phyloP scores from a whole-genome alignment of 2,888 invertebrate genomes.

The Drosophila kuntzei region DNA sequence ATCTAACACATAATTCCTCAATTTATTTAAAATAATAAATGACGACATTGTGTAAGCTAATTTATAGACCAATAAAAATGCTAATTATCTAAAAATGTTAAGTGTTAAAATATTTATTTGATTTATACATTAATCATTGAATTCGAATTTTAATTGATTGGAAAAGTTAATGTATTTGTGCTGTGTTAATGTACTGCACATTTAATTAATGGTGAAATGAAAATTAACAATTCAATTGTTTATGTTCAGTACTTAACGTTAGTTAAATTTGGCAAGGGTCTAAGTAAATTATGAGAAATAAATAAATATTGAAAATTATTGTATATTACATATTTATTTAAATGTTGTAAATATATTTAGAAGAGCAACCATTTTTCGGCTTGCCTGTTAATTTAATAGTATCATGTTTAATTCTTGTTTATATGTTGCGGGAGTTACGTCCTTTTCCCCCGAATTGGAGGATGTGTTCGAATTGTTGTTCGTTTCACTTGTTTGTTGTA shows the following conservation, averaged over 20 bases:
- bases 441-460: background rate
- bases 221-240: too few species aligned
- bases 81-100: background rate
- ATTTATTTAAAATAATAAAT: background rate
- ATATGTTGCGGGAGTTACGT: background rate
- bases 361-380: background rate
- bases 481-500: slow-evolving; percentile 64
- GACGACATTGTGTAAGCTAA: too few species aligned
- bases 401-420: slow-evolving; percentile 9
- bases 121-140: background rate
- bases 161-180: too few species aligned
- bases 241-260: too few species aligned
- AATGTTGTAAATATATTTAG: too few species aligned
- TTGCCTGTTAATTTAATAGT: background rate
- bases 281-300: background rate
- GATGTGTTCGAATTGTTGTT: slow-evolving; percentile 1
- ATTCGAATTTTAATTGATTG: too few species aligned
- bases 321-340: too few species aligned
- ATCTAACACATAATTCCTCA: background rate
- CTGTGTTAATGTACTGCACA: too few species aligned
- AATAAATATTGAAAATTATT: too few species aligned
- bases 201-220: too few species aligned
- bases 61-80: too few species aligned
- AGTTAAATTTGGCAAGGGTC: too few species aligned
- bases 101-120: background rate